Evolutionary conservation across 2,113 vertebrate species (phyloP).

Genomic region (Xiphophorus couchianus): DNA sequence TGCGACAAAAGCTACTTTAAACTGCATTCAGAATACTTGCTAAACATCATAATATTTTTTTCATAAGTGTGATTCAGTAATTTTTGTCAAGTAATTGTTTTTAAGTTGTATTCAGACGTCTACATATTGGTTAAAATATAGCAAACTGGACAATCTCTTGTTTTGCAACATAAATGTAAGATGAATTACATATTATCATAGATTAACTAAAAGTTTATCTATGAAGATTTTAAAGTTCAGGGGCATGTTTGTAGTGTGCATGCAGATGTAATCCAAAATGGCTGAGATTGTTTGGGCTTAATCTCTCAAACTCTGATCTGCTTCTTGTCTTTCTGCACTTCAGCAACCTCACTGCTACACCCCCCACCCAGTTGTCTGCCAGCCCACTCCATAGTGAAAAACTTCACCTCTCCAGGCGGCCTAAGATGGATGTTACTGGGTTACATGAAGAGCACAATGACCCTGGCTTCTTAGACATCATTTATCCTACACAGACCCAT

Average conservation of each 20-base stretch:
- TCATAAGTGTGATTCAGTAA: conserved; percentile 1
- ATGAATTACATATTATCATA: neutral
- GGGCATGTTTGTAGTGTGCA: conserved; percentile 2
- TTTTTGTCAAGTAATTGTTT: neutral
- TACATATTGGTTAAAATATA: neutral
- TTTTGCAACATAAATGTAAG: neutral
- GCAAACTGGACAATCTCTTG: neutral
- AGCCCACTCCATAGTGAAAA: conserved; percentile 45
- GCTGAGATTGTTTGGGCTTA: conserved; percentile 13
- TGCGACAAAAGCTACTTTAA: conserved; percentile 29
- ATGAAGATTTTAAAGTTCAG: neutral
- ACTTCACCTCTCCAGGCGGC: conserved; percentile 32
- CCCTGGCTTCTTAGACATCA: conserved; percentile 37
- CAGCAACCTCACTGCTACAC: conserved; percentile 39
- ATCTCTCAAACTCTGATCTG: conserved; percentile 63
- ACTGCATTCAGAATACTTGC: conserved; percentile 1
- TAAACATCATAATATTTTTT: conserved; percentile 24
- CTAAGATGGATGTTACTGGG: conserved; percentile 35
- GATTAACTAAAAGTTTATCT: neutral
- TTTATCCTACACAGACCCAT: conserved; percentile 11
- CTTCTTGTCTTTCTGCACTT: conserved; percentile 75
- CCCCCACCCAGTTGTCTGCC: conserved; percentile 46
- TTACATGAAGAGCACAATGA: conserved; percentile 39
- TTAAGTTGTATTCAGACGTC: neutral
- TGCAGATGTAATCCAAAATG: conserved; percentile 11